These are phyloP conservation scores for Leptopilina clavipes DNA, from an alignment of 1,140 invertebrate genomes.

Conservation along the genomic window DNA sequence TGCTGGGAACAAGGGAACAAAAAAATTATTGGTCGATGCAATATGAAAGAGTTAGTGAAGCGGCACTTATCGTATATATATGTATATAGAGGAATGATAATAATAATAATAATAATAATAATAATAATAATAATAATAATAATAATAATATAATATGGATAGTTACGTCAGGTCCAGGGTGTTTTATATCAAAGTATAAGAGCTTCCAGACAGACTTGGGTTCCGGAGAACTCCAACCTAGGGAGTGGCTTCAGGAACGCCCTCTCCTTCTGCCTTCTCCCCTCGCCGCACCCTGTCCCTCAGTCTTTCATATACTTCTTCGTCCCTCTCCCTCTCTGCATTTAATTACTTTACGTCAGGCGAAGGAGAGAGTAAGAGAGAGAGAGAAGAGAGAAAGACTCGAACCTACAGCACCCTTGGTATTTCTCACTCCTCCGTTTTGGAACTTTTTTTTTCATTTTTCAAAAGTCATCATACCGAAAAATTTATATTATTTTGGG, in stretches of 20 bases:
- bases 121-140: too few species aligned
- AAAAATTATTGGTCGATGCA: constrained; percentile 32
- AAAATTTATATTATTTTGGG: too few species aligned
- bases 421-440: not conserved
- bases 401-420: constrained; percentile 39
- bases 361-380: constrained; percentile 23
- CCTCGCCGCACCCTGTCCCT: constrained; percentile 43
- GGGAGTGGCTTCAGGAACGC: constrained; percentile 71
- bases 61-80: constrained; percentile 40
- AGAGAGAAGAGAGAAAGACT: constrained; percentile 34
- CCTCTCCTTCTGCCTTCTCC: constrained; percentile 56
- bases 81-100: not conserved
- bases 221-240: constrained; percentile 53
- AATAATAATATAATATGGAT: too few species aligned
- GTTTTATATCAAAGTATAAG: constrained; percentile 45
- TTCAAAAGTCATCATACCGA: not conserved
- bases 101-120: not conserved
- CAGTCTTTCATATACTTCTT: constrained; percentile 42
- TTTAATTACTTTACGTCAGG: constrained; percentile 66
- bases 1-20: too few species aligned
- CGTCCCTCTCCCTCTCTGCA: constrained; percentile 47
- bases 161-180: constrained; percentile 33
- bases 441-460: not conserved
- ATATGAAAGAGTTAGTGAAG: constrained; percentile 38
- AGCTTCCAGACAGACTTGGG: constrained; percentile 53